A percentile compares a stretch with the other conserved stretches of the same genome.
Evolutionary conservation across 2,113 vertebrate species (phyloP).

Genomic region (Dipodomys spectabilis): DNA sequence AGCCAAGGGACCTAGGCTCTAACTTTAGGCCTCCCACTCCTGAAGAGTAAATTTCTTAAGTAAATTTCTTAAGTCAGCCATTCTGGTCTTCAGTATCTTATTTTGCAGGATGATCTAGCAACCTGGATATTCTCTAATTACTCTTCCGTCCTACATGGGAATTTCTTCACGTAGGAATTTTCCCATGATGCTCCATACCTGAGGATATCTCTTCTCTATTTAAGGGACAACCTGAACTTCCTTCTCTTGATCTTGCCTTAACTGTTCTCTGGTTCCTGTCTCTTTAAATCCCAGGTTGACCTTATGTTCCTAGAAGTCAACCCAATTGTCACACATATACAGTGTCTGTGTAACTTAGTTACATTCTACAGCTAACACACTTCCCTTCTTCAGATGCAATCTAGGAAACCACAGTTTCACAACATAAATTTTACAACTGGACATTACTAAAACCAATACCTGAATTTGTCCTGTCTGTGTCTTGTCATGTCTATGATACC

Average conservation of each 20-base stretch:
- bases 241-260: neutral
- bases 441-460: neutral
- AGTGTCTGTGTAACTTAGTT: neutral
- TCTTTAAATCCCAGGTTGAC: neutral
- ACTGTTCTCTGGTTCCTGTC: neutral
- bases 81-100: neutral
- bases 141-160: neutral
- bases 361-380: neutral
- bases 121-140: neutral
- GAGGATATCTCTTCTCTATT: neutral
- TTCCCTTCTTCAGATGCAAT: neutral
- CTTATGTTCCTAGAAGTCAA: neutral
- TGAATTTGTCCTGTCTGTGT: neutral
- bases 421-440: neutral
- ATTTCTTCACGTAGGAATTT: neutral
- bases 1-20: neutral
- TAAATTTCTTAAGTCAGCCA: neutral
- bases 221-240: neutral
- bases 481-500: neutral
- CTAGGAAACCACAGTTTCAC: neutral
- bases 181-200: neutral
- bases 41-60: neutral
- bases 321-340: neutral
- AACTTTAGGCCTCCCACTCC: neutral
- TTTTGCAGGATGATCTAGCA: neutral